phyloP scores from a whole-genome alignment of 2,113 vertebrate genomes.

The Crotalus tigris region DNA sequence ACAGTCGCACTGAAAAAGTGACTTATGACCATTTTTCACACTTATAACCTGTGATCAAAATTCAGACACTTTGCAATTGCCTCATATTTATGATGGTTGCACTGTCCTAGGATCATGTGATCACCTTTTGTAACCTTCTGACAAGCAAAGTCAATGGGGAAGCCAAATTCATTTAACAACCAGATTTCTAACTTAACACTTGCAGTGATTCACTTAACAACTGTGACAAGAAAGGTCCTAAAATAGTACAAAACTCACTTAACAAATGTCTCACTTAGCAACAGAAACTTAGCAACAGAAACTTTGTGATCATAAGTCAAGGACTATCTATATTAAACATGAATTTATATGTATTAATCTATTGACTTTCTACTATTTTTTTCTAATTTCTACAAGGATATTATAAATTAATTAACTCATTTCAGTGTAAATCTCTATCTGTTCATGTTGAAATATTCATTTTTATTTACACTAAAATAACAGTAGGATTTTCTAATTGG shows the following conservation, averaged over 20 bases:
- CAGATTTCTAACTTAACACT: too few relatives aligned
- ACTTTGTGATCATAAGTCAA: background rate
- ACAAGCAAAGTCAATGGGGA: background rate
- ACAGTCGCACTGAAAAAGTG: background rate
- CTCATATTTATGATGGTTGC: background rate
- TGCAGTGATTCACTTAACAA: background rate
- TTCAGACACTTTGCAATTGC: background rate
- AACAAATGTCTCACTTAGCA: too few relatives aligned
- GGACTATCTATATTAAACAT: background rate
- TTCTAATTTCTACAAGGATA: conserved; percentile 58
- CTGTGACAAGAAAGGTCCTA: too few relatives aligned
- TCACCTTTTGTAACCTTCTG: background rate
- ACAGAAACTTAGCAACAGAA: too few relatives aligned
- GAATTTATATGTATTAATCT: conserved; percentile 32
- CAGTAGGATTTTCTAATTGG: conserved; percentile 70
- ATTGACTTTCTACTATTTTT: conserved; percentile 46
- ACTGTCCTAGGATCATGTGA: background rate
- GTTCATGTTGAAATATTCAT: conserved; percentile 65
- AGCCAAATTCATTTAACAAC: background rate
- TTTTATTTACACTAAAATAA: conserved; percentile 66
- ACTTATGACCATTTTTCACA: background rate
- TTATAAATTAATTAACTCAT: conserved; percentile 72
- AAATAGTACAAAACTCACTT: too few relatives aligned
- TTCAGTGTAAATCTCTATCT: conserved; percentile 70
- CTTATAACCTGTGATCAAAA: background rate